Percentiles rank a stretch among this genome's conserved stretches.
phyloP scores from a whole-genome alignment of 2,113 vertebrate genomes.

The Baryphthengus martii region DNA sequence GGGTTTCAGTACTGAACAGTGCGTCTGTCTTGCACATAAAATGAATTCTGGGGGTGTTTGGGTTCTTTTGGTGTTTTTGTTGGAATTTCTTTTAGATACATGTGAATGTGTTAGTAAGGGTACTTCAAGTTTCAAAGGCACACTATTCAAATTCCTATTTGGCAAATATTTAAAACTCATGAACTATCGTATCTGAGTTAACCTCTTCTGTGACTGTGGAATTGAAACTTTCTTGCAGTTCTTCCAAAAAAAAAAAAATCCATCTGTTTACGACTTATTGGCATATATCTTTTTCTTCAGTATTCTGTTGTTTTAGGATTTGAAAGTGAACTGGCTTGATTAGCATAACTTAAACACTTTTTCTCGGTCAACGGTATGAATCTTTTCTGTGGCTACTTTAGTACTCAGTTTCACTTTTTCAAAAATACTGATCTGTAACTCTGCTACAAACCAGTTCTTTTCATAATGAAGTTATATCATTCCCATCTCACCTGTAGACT shows the following conservation, averaged over 20 bases:
- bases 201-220: not conserved
- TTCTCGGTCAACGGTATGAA: not conserved
- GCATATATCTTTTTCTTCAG: not conserved
- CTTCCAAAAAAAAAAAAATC: not conserved
- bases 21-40: not conserved
- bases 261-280: not conserved
- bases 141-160: not conserved
- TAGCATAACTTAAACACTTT: not conserved
- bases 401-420: not conserved
- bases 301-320: not conserved
- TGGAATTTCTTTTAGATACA: not conserved
- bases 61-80: not conserved
- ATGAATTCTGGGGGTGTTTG: not conserved
- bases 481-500: not conserved
- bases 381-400: not conserved
- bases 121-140: not conserved
- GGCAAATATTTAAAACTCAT: not conserved
- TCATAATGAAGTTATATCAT: not conserved
- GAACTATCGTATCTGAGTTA: not conserved
- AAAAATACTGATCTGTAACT: not conserved
- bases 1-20: not conserved
- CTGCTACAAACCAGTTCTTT: not conserved
- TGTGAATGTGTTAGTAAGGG: not conserved
- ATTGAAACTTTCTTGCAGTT: not conserved
- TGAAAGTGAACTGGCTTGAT: not conserved